Evolutionary conservation across 2,888 invertebrate genomes (phyloP).

Genomic region (Trissonchulus latispiculum): DNA sequence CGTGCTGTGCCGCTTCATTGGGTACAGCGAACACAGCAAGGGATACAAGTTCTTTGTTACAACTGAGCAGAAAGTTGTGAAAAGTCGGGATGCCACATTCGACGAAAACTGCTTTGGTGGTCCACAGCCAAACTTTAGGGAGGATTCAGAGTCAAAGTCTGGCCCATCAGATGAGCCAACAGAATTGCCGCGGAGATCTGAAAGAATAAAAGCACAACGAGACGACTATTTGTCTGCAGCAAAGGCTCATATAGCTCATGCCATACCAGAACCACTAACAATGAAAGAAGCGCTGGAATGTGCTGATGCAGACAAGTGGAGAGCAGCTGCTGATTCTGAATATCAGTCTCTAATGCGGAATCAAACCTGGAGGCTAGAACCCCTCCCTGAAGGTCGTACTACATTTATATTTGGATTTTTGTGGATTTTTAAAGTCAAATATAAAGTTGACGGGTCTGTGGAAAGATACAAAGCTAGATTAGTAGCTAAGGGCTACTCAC

Average conservation of each 20-base stretch:
- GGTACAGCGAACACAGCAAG: conserved; percentile 26
- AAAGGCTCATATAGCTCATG: background rate
- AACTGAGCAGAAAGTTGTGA: background rate
- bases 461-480: conserved; percentile 30
- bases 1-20: conserved; percentile 23
- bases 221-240: too few relatives aligned
- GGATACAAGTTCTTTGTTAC: conserved; percentile 24
- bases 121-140: too few relatives aligned
- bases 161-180: background rate
- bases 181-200: background rate
- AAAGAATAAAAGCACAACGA: background rate
- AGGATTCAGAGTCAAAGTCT: too few relatives aligned
- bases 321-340: conserved; percentile 24
- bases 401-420: conserved; percentile 27
- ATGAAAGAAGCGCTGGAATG: conserved; percentile 23
- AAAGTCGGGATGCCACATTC: background rate
- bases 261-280: conserved; percentile 20
- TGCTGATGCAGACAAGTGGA: conserved; percentile 24
- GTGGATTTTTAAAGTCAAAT: conserved; percentile 33
- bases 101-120: too few relatives aligned
- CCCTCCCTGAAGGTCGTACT: conserved; percentile 24
- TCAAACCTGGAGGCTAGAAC: conserved; percentile 28
- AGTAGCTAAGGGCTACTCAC: conserved; percentile 30
- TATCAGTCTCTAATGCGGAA: conserved; percentile 25
- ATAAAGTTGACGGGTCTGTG: conserved; percentile 24